Evolutionary conservation across 2,113 vertebrate species (phyloP), one percentile per base, ranked within the genome.

Genomic region (Oreochromis aureus): DNA sequence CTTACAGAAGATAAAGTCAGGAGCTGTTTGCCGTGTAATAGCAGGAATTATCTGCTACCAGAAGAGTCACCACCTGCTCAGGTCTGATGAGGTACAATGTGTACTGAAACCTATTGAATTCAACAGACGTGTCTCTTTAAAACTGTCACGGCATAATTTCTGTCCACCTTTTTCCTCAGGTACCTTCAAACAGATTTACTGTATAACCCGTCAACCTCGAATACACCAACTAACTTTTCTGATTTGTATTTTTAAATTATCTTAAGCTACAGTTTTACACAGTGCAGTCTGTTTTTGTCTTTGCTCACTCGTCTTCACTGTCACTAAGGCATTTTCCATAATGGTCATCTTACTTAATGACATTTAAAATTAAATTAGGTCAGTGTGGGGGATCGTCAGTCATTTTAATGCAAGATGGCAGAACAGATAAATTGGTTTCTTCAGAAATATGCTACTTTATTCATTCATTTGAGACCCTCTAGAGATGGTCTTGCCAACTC

Each of bases 131-230:
- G 18, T 81, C 32, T 46, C 39, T 5, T n/a, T 85, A 46, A 78
- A 55, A 59, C 27, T 22, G 9, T 61, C 56, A 19, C 32, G 9
- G 63, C 58, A 54, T 83, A 2, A 83, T 81, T 87, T 84, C 27
- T 88, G 61, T 86, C 80, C 24, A 34, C 86, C 34, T 82, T 86
- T 81, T 78, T 92, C 85, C 94, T 95, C 95, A 94, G 94, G 94
- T 91, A 93, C 76, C 80, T 82, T 48, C 84, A 41, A 58, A 78
- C 86, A 80, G 53, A 89, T 90, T 92, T 93, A 93, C 92, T 94
- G 92, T 90, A 92, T 59, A 90, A 89, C 51, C 71, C 81, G 30
- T 73, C 83, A 54, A 86, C 91, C 86, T 91, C 83, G 81, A 11
- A 55, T 11, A 63, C 76, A 53, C 48, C 41, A 63, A 54, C 56